A percentile compares a stretch with the other conserved stretches of the same genome.
phyloP scores from a whole-genome alignment of 2,797 vertebrate genomes.

The Ceryle rudis region DNA sequence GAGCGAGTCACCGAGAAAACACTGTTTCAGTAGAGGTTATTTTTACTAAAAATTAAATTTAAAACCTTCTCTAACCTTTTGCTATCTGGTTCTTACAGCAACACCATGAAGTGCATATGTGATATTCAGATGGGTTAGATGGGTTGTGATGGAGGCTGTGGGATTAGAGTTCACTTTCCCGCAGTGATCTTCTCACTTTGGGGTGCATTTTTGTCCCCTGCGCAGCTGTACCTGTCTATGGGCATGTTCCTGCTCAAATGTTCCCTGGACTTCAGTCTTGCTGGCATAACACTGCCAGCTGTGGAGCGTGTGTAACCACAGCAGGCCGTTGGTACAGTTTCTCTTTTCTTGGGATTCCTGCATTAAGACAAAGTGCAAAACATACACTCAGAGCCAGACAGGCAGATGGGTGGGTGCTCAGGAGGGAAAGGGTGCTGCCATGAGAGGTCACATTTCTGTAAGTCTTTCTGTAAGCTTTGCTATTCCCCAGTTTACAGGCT shows the following conservation, averaged over 20 bases:
- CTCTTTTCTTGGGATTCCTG: background rate
- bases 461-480: background rate
- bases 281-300: background rate
- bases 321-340: background rate
- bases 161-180: background rate
- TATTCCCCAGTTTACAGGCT: background rate
- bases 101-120: background rate
- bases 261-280: background rate
- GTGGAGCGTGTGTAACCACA: background rate
- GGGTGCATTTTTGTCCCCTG: background rate
- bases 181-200: background rate
- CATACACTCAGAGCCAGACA: accelerated
- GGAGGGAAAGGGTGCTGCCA: background rate
- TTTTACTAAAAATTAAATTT: slow-evolving; percentile 18
- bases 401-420: background rate
- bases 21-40: background rate
- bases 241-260: background rate
- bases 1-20: background rate
- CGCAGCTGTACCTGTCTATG: background rate
- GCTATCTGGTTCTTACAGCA: background rate
- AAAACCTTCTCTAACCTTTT: background rate
- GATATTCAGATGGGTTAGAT: background rate
- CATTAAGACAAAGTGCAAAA: background rate
- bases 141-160: background rate
- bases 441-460: background rate